Base-by-base conservation (phyloP, 2,888 invertebrate species). In the Ceraclea dissimilis region DNA sequence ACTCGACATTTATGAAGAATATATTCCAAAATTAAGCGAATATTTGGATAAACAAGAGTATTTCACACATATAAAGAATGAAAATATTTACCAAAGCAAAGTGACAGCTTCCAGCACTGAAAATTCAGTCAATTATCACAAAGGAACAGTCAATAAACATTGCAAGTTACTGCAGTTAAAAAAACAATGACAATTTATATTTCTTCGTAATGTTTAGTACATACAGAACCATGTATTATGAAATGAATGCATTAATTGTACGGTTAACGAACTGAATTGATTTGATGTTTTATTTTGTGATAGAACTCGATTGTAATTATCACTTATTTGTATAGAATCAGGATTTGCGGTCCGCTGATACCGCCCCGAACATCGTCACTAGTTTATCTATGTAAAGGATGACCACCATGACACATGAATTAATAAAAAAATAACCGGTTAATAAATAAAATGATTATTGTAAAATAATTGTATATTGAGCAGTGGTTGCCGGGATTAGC, bases 331-430 rank as follows among this genome's bases (percentile, higher is more conserved):
- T 21, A 49, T 49, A 2, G 26, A 49, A 49, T 17, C 26, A 8
- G 16, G 21, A 26, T 6, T 26, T 20, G 17, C 49, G 19, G 46
- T 26, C 22, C 22, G 17, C 11, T n/a, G 11, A 46, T 46, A 19
- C 46, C 46, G 46, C 46, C 46, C 20, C 13, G 19, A 20, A 46
- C 46, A 19, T 18, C 20, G 20, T 6, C 46, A 46, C 20, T 20
- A 19, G 26, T 39, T 43, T 39, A 52, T 26, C 44, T 44, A 34
- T 34, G 33, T 26, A 20, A 18, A 34, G 21, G 18, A 18, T 22
- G 33, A 20, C 26, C 53, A 53, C 53, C 48, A 48, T 48, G 48
- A 53, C 26, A 53, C 53, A 31, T 53, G 18, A 31, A 52, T 46
- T 52, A 43, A 46, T 44, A 46, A 8, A 18, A 46, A 46, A 19